phyloP scores from a whole-genome alignment of 92 coral and sea anemone genomes.

The Parazoanthus atlanticus region DNA sequence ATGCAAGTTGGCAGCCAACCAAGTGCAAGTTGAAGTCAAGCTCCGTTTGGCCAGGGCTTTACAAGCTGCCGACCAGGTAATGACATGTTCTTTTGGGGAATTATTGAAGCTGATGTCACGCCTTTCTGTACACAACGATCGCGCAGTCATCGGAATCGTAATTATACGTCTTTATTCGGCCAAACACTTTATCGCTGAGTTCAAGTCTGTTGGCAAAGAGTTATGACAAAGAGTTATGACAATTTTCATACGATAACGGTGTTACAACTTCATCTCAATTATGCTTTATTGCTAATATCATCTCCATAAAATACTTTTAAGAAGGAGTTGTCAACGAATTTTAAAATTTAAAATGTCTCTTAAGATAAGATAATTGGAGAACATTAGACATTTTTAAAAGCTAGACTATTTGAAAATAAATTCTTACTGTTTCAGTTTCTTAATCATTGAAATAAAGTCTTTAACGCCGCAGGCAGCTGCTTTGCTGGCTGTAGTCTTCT shows the following conservation, averaged over 20 bases:
- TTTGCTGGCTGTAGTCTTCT: neutral
- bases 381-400: neutral
- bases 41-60: no score
- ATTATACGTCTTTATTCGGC: no score
- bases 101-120: neutral
- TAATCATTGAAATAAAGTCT: neutral
- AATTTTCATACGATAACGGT: neutral
- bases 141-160: no score
- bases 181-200: no score
- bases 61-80: no score
- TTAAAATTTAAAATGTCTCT: neutral
- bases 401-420: constrained; percentile 10
- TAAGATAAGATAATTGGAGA: neutral
- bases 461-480: neutral
- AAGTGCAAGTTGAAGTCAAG: no score
- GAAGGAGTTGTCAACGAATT: neutral
- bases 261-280: neutral
- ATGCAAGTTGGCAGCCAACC: no score
- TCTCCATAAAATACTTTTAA: no score
- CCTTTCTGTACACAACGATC: neutral
- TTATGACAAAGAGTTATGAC: neutral
- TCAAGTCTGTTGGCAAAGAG: no score
- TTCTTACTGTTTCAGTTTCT: no score
- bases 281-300: neutral
- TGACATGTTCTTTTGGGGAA: neutral